Evolutionary conservation across 2,888 invertebrate species (phyloP).

Genomic region (Minunthozetes semirufus): DNA sequence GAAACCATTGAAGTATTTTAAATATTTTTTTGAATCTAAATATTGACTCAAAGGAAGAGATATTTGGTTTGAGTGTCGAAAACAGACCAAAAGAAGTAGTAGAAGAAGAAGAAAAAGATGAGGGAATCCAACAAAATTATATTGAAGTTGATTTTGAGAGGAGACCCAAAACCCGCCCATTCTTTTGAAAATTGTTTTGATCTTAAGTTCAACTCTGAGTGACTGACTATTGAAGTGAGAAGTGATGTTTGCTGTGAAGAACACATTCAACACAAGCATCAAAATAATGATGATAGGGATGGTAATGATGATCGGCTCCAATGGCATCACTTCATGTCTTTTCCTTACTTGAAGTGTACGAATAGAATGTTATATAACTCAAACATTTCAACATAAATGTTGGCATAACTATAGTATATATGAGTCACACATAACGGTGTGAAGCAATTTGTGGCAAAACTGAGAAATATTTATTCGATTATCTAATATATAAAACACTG

Average conservation of each 20-base stretch:
- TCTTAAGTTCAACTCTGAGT: not conserved
- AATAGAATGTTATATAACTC: not conserved
- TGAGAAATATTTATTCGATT: not conserved
- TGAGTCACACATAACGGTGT: not conserved
- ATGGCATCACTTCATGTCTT: not conserved
- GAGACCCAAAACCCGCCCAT: not conserved
- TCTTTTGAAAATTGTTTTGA: not conserved
- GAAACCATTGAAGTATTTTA: too few species aligned
- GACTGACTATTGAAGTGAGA: not conserved
- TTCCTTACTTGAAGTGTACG: not conserved
- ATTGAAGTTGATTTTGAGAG: not conserved
- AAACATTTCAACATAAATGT: slow-evolving; percentile 6
- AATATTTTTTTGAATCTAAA: not conserved
- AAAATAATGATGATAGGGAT: slow-evolving; percentile 13
- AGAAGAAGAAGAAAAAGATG: not conserved
- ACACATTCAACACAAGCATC: slow-evolving; percentile 21
- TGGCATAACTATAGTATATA: not conserved
- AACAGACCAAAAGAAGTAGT: not conserved
- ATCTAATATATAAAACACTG: not conserved
- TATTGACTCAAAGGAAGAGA: not conserved
- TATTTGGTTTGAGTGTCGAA: not conserved
- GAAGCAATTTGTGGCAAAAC: not conserved
- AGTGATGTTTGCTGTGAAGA: not conserved
- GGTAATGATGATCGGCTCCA: not conserved
- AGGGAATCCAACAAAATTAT: not conserved